phyloP scores from a whole-genome alignment of 1,140 invertebrate genomes.

The Dendroctonus valens region DNA sequence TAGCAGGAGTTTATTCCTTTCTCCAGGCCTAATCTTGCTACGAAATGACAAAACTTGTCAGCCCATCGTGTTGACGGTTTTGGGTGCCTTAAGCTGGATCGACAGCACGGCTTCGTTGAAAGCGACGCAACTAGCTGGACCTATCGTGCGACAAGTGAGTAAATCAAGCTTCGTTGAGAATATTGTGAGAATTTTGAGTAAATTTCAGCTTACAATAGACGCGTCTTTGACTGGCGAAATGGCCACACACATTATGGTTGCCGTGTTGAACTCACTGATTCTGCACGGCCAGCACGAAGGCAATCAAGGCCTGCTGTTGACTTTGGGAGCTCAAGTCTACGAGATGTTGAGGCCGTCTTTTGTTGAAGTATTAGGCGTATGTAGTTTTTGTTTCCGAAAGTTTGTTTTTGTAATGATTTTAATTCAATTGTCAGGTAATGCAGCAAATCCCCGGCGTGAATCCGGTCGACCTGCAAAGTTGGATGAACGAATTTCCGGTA shows the following conservation, averaged over 20 bases:
- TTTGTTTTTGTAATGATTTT: background rate
- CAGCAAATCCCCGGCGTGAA: slow-evolving; percentile 76
- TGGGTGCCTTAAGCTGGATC: slow-evolving; percentile 78
- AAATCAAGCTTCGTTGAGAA: background rate
- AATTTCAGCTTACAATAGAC: slow-evolving; percentile 53
- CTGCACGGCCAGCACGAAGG: slow-evolving; percentile 83
- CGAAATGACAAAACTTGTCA: slow-evolving; percentile 64
- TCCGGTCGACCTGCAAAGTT: slow-evolving; percentile 75
- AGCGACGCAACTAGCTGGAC: slow-evolving; percentile 66
- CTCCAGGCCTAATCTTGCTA: slow-evolving; percentile 55
- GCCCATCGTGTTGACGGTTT: slow-evolving; percentile 62
- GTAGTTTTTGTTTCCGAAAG: background rate
- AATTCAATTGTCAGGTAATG: slow-evolving; percentile 48
- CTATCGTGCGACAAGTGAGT: slow-evolving; percentile 44
- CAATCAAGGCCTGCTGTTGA: slow-evolving; percentile 70
- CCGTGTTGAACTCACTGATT: slow-evolving; percentile 72
- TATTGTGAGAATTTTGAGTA: background rate
- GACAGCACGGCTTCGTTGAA: slow-evolving; percentile 78
- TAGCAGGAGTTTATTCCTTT: background rate
- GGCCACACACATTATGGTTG: slow-evolving; percentile 68
- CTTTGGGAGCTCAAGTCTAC: slow-evolving; percentile 74
- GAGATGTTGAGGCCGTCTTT: slow-evolving; percentile 75
- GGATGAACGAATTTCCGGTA: slow-evolving; percentile 76
- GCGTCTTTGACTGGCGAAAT: slow-evolving; percentile 63
- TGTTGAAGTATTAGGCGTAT: slow-evolving; percentile 63